Conservation (phyloP, 2,888 invertebrate species). For the Plemyria rubiginata region DNA sequence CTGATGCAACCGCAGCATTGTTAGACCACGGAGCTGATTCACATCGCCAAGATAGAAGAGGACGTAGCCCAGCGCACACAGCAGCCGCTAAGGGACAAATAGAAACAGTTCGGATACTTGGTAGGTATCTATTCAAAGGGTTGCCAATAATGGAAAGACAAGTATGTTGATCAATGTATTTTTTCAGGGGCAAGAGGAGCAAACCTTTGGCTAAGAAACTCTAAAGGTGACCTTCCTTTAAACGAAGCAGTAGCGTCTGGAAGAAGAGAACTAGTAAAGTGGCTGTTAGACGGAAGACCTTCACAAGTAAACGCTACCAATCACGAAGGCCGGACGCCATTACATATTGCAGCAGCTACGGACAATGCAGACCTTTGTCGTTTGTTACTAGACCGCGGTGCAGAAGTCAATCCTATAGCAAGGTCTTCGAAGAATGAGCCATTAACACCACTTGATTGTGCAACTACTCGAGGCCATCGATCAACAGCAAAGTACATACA, state of each 20-base stretch:
- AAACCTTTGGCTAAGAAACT: constrained; percentile 96
- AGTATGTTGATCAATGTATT: constrained; percentile 6
- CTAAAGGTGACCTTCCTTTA: constrained; percentile 96
- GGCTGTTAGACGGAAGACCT: constrained; percentile 93
- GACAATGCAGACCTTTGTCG: constrained; percentile 97
- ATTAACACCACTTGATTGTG: constrained; percentile 96
- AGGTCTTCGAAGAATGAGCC: constrained; percentile 92
- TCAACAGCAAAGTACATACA: constrained; percentile 97
- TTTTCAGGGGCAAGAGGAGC: constrained; percentile 86
- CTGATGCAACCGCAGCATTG: constrained; percentile 95
- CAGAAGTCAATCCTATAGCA: constrained; percentile 93
- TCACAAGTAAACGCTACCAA: constrained; percentile 95
- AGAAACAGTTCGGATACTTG: constrained; percentile 92
- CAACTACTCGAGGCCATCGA: constrained; percentile 92
- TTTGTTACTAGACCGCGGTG: constrained; percentile 92
- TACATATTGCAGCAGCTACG: constrained; percentile 97
- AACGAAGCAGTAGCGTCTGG: constrained; percentile 98
- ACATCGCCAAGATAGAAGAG: constrained; percentile 96
- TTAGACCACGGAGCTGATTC: constrained; percentile 96
- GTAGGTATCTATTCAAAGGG: constrained; percentile 47
- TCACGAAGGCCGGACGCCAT: constrained; percentile 95
- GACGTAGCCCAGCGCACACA: constrained; percentile 96
- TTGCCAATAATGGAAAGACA: constrained; percentile 3
- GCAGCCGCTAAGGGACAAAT: constrained; percentile 98
- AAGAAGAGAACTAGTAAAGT: constrained; percentile 93